Evolutionary conservation across 2,113 vertebrate species (phyloP).

Genomic region (Lepus americanus): DNA sequence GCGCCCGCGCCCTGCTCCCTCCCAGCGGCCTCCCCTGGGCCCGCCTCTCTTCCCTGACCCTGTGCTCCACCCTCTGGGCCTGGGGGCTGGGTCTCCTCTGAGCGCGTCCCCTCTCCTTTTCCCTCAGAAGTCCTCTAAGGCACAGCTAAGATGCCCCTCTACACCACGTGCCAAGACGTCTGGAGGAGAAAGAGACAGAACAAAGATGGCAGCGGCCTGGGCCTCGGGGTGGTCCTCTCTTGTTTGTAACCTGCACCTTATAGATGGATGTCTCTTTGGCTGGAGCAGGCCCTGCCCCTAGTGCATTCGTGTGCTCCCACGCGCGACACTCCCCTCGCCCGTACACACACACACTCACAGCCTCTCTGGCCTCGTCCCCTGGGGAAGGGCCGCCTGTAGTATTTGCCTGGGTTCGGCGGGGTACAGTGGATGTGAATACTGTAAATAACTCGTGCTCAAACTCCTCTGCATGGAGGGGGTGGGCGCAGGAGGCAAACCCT

Average conservation of each 20-base stretch:
- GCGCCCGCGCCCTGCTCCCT: neutral
- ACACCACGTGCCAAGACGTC: constrained; percentile 51
- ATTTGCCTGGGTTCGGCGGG: constrained; percentile 94
- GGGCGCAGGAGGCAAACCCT: constrained; percentile 68
- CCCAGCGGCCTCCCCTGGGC: neutral
- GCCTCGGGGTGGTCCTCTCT: constrained; percentile 78
- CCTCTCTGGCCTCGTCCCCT: constrained; percentile 68
- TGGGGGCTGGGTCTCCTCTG: neutral
- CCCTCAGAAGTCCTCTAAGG: constrained; percentile 88
- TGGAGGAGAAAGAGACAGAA: constrained; percentile 72
- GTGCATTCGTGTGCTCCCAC: constrained; percentile 83
- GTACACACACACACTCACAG: constrained; percentile 84
- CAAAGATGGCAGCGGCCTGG: constrained; percentile 46
- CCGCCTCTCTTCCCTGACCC: neutral
- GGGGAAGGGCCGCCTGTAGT: constrained; percentile 87
- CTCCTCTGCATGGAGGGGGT: constrained; percentile 57
- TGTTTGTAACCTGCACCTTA: constrained; percentile 92
- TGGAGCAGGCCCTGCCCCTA: constrained; percentile 81
- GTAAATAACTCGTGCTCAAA: constrained; percentile 91
- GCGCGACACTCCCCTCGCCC: constrained; percentile 65
- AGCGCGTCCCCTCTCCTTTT: neutral
- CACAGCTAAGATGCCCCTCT: constrained; percentile 62
- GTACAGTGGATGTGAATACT: constrained; percentile 97
- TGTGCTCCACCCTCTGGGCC: neutral
- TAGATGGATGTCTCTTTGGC: constrained; percentile 87